Base-by-base conservation (phyloP, 2,888 invertebrate genomes). In the Drosophila nr. medialis region DNA sequence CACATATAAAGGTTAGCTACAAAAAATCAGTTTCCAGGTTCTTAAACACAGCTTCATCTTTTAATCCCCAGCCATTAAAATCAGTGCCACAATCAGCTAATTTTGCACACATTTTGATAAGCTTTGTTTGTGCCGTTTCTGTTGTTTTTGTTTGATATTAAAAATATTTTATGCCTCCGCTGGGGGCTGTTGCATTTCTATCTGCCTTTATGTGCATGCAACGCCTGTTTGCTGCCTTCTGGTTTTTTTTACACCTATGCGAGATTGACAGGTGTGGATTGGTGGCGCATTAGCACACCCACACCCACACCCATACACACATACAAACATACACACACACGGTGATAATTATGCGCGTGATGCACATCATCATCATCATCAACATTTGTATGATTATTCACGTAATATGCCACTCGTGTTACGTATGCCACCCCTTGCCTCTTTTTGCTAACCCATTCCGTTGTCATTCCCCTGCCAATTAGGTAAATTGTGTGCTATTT, bases 401-500 rank as follows among this genome's bases (percentile, higher is more conserved):
- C 55, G 56, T 75, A 80, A 84, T 79, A 75, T 70, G 81, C 64
- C 75, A 65, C 75, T 78, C 79, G 73, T 70, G 80, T 38, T 75
- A 56, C 53, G 42, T 29, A 21, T 27, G 32, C 55, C 24, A 24
- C 21, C 49, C 38, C 6, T 42, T 15, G 30, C 53, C 49, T 30
- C 21, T 2, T 11, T 21, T 13, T 11, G 18, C 11, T 10, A 11
- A 56, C 4, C 8, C 11, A 48, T 24, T 13, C 45, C 53, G 72
- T 61, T 72, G 62, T 62, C 77, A 78, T 83, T 77, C 67, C 73
- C 78, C 77, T 80, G 89, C 87, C 92, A 92, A 92, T 92, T 92
- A 92, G 92, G 90, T 85, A 92, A 92, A 92, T 92, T 91, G 91
- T 92, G 91, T 91, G 90, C 92, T 88, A 92, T 92, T 92, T 92